Evolutionary conservation across 1,140 invertebrate species (phyloP), one percentile per base, ranked within the genome.

Genomic region (Sycophila sp.): DNA sequence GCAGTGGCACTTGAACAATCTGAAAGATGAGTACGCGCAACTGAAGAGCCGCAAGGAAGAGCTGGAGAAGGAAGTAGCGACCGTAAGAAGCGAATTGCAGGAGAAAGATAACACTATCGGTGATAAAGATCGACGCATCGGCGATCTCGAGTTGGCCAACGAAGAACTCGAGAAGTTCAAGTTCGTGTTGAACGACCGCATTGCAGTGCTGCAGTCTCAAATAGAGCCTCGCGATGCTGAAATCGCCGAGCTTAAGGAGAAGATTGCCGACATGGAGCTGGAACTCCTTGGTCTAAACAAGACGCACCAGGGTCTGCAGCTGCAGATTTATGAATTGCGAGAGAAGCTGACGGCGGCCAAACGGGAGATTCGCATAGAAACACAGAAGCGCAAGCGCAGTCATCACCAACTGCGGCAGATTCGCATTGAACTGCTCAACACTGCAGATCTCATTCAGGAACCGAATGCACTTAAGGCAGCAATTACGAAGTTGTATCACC

Each of bases 101-200:
- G 93, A 96, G 79, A 89, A 93, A 69, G 94, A 96, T 79, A 85
- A 88, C 2, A 93, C 91, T 2, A 94, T 97, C 73, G 90, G 92
- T 73, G 92, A 94, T 38, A 96, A 96, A 81, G 95, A 97, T 83
- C 93, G 92, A 78, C 86, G 91, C 71, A 94, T 97, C 65, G 91
- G 91, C 74, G 94, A 96, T 71, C 82, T 96, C 64, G 93, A 94
- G 80, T 90, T 91, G 58, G 94, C 92, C 77, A 96, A 96, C 78
- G 91, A 94, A 77, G 94, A 96, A 81, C 80, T 97, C 64, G 94
- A 97, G 77, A 97, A 97, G 79, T 95, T 93, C 75, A 96, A 95
- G 80, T 96, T 95, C 83, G 93, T 96, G 13, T 83, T 96, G 17
- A 94, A 95, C 76, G 94, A 95, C 77, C 96, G 96, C 84, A 95